Base-by-base conservation (phyloP, 2,888 invertebrate genomes). In the Apantesis nais region DNA sequence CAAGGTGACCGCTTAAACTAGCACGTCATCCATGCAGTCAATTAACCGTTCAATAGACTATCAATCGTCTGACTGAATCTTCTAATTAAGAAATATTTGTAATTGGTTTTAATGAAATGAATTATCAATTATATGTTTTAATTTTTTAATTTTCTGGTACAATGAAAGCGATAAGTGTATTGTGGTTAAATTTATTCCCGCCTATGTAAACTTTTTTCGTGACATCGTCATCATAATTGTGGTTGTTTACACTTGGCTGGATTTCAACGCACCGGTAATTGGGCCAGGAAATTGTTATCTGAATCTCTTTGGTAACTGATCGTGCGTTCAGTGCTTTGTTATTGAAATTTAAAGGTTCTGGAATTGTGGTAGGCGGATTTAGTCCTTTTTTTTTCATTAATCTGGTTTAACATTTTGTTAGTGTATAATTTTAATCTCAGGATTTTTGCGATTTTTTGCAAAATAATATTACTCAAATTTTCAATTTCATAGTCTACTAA, bases 161-260 rank as follows among this genome's bases (percentile, higher is more conserved):
- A 62, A 61, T n/a, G 12, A 52, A 65, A 16, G 25, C 9, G 31
- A 29, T 48, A 66, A 12, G 25, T 31, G 31, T 39, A 65, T 66
- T 66, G 52, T 62, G 62, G 52, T 39, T 62, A 5, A 65, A 66
- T 67, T 72, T 64, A 64, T 72, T 70, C 70, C 65, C 66, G 58
- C 55, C 80, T 77, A 78, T 77, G 77, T 79, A 79, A 70, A 81
- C 73, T 72, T 82, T 85, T 85, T 84, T 79, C 84, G 82, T 83
- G 79, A 83, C 79, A 83, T 79, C 82, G 77, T 80, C 80, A 77
- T 80, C 81, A 85, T 86, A 87, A 89, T 89, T 87, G 86, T 86
- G 86, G 86, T 81, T 87, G 87, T 90, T 90, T 88, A 89, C 90
- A 90, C 89, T 87, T 82, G 85, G 86, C 77, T 87, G 86, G 80